Base-by-base conservation (phyloP, 2,888 invertebrate species). In the Phrixothrix hirtus region DNA sequence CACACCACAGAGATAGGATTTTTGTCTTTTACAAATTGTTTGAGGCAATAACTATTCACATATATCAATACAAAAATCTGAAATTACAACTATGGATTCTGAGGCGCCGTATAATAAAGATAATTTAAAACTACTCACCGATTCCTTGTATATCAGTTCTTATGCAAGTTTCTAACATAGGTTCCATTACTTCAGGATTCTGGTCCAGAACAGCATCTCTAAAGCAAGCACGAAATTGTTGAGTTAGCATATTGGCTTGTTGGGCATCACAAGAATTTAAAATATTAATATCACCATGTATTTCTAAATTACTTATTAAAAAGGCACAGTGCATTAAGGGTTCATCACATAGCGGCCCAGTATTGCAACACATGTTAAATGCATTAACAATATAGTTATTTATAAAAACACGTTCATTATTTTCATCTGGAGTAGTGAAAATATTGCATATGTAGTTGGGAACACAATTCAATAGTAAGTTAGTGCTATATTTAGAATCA, bases 261-360 rank as follows among this genome's bases (percentile, higher is more conserved):
- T 34, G 16, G 2, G 74, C 76, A 7, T 64, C 67, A 36, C 72
- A 69, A 5, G 30, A 43, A 14, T 30, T 35, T 10, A 26, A n/a
- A n/a, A 9, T 9, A 2, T 41, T 43, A 27, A 32, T 15, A 11
- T 51, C 17, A 15, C 31, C 41, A 27, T 80, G 78, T 27, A 88
- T 71, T 0, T 78, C 79, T 90, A 95, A 97, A 61, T 91, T 88
- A 64, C 92, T 89, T 1, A 98, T 82, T 43, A 91, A 79, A 77
- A 97, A 95, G 11, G 89, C 92, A 1, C 97, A 94, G 1, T 97
- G 97, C 79, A 89, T 89, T 87, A 99, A 87, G 1, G 96, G 95
- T 71, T 99, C 99, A 66, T 96, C 95, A 76, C 98, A 99, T 32
- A 99, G 74, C 0, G 98, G 98, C 0, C 99, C 99, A 30, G 92